Conservation (phyloP, 2,888 invertebrate species). For the Pasiphila rectangulata region DNA sequence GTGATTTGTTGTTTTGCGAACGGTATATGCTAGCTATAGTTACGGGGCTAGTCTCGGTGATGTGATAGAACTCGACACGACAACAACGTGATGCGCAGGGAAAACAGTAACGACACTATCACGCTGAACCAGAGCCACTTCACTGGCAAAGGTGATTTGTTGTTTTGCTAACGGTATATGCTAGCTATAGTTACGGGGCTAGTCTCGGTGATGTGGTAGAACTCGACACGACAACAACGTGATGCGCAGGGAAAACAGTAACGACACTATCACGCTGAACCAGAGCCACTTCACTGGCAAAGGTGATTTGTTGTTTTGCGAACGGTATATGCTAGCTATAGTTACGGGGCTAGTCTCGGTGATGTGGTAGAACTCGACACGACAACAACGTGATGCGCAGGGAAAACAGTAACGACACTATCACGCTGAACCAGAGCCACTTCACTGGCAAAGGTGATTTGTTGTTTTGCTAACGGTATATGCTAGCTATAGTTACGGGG, state of each 20-base stretch:
- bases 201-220: slow-evolving; percentile 83
- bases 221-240: slow-evolving; percentile 67
- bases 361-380: slow-evolving; percentile 81
- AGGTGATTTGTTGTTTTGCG: too few species aligned
- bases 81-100: slow-evolving; percentile 69
- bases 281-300: slow-evolving; percentile 47
- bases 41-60: too few species aligned
- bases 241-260: slow-evolving; percentile 82
- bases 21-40: too few species aligned
- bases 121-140: slow-evolving; percentile 34
- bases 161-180: too few species aligned
- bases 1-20: too few species aligned
- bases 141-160: slow-evolving; percentile 51
- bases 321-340: too few species aligned
- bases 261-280: slow-evolving; percentile 67
- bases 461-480: too few species aligned
- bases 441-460: slow-evolving; percentile 53
- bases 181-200: too few species aligned
- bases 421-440: slow-evolving; percentile 36
- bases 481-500: too few species aligned
- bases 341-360: too few species aligned
- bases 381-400: slow-evolving; percentile 66
- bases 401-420: slow-evolving; percentile 82
- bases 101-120: slow-evolving; percentile 82
- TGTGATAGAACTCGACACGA: slow-evolving; percentile 80